These are phyloP conservation scores for Podarcis lilfordi DNA, from an alignment of 2,797 vertebrate species.

Conservation along the genomic window DNA sequence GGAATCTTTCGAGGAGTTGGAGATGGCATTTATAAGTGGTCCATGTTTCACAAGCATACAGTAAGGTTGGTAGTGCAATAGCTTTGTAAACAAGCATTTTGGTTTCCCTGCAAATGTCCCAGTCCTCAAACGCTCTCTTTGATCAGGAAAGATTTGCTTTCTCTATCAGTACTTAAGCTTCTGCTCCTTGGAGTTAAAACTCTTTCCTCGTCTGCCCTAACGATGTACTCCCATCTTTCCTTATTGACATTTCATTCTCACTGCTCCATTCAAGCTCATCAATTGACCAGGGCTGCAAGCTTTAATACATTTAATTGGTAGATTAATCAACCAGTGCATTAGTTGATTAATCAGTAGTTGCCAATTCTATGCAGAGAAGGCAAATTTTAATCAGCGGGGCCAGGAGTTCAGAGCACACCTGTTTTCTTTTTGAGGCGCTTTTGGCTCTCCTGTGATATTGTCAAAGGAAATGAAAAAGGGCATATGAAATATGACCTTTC, in stretches of 20 bases:
- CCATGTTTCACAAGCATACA: too few relatives aligned
- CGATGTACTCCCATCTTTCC: not conserved
- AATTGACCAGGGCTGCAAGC: not conserved
- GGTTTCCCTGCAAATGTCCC: too few relatives aligned
- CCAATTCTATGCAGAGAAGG: not conserved
- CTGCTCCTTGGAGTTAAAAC: not conserved
- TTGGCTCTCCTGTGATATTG: not conserved
- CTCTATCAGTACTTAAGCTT: not conserved
- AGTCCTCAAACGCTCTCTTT: not conserved
- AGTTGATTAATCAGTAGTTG: slow-evolving; percentile 13
- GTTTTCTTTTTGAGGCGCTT: not conserved
- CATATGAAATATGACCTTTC: not conserved
- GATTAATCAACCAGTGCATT: slow-evolving; percentile 7
- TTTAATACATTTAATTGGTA: slow-evolving; percentile 10
- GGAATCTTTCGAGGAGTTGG: too few relatives aligned
- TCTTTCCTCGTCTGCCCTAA: not conserved
- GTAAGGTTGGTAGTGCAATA: too few relatives aligned
- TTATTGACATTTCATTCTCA: not conserved
- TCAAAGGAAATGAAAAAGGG: not conserved
- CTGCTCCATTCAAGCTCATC: not conserved
- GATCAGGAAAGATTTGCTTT: not conserved
- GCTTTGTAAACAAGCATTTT: too few relatives aligned
- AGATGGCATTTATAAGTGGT: too few relatives aligned
- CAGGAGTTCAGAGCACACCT: not conserved
- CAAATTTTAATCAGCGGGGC: slow-evolving; percentile 7